A percentile compares a stretch with the other conserved stretches of the same genome.
phyloP scores from a whole-genome alignment of 2,113 vertebrate genomes.

The Toxotes chatareus region DNA sequence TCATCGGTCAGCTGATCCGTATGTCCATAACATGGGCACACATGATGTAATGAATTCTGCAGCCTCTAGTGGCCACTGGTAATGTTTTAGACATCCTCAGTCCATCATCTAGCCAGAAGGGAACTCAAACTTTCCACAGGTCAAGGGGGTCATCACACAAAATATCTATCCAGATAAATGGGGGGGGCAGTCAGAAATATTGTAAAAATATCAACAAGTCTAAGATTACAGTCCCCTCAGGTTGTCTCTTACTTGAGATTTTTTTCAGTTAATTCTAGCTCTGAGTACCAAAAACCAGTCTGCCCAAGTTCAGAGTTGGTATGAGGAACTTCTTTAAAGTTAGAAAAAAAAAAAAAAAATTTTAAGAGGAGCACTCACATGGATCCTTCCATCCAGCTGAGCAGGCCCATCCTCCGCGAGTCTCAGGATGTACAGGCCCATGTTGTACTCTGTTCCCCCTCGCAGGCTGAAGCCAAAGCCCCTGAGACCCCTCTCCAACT shows the following conservation, averaged over 20 bases:
- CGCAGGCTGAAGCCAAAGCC: constrained; percentile 98
- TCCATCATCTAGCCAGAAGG: not conserved
- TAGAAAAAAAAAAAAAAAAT: not conserved
- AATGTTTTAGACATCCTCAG: not conserved
- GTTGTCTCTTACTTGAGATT: not conserved
- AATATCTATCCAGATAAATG: not conserved
- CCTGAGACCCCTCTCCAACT: constrained; percentile 90
- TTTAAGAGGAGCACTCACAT: constrained; percentile 84
- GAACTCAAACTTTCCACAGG: not conserved
- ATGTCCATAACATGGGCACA: not conserved
- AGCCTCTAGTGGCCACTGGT: not conserved
- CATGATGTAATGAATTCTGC: not conserved
- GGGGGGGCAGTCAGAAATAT: not conserved
- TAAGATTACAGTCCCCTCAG: not conserved
- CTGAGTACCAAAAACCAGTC: not conserved
- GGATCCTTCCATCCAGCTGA: constrained; percentile 93
- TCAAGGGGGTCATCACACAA: not conserved
- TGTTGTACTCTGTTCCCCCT: constrained; percentile 98
- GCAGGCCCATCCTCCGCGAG: constrained; percentile 94
- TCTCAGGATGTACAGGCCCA: constrained; percentile 97
- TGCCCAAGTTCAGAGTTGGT: not conserved
- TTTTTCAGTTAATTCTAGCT: not conserved
- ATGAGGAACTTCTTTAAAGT: not conserved
- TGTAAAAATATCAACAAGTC: too few relatives aligned
- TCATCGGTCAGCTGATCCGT: not conserved